phyloP scores from a whole-genome alignment of 1,140 invertebrate genomes.

The Tetragnatha versicolor region DNA sequence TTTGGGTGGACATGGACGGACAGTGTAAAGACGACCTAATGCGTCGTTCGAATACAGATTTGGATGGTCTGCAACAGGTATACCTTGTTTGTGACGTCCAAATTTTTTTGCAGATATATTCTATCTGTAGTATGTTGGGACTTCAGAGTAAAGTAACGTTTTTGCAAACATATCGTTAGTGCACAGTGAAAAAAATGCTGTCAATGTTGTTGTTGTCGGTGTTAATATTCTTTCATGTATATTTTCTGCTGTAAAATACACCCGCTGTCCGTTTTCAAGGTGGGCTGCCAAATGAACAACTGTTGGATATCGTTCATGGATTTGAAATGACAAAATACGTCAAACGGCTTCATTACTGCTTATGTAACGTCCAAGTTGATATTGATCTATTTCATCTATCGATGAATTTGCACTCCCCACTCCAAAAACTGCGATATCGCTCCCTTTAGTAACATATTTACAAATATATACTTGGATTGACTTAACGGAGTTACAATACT shows the following conservation, averaged over 20 bases:
- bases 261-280: slow-evolving; percentile 64
- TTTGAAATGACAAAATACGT: slow-evolving; percentile 58
- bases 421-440: slow-evolving; percentile 57
- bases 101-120: slow-evolving; percentile 25
- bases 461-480: slow-evolving; percentile 66
- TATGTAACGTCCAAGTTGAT: slow-evolving; percentile 56
- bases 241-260: slow-evolving; percentile 57
- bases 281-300: slow-evolving; percentile 66
- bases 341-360: slow-evolving; percentile 58
- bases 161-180: slow-evolving; percentile 37
- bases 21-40: not conserved
- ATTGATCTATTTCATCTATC: slow-evolving; percentile 57
- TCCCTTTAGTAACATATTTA: slow-evolving; percentile 58
- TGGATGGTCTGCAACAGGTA: not conserved
- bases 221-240: not conserved
- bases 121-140: slow-evolving; percentile 26
- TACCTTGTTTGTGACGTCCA: not conserved
- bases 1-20: not conserved
- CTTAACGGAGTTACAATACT: slow-evolving; percentile 67
- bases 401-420: not conserved
- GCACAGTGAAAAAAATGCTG: slow-evolving; percentile 56
- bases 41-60: not conserved
- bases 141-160: slow-evolving; percentile 18
- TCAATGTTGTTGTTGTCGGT: slow-evolving; percentile 51
- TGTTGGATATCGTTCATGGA: slow-evolving; percentile 64